These are phyloP conservation scores for Plagiodera versicolora DNA, from an alignment of 2,888 invertebrate genomes.

Conservation along the genomic window DNA sequence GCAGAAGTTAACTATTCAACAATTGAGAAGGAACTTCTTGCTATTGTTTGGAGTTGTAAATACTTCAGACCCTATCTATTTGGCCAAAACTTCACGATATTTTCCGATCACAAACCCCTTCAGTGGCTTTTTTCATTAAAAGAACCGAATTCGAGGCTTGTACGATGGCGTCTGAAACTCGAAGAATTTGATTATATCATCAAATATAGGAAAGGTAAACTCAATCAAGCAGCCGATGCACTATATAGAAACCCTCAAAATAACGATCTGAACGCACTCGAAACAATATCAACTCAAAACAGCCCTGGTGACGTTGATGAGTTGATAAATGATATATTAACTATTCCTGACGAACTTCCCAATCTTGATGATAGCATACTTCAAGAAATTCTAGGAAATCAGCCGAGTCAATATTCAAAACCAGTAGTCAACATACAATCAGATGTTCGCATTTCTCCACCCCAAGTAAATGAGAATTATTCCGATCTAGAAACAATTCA, in stretches of 20 bases:
- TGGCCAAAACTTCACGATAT: slow-evolving; percentile 9
- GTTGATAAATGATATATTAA: neutral
- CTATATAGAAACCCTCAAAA: slow-evolving; percentile 1
- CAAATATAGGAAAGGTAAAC: slow-evolving; percentile 10
- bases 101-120: slow-evolving; percentile 33
- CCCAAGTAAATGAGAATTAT: neutral
- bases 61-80: slow-evolving; percentile 15
- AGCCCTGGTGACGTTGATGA: slow-evolving; percentile 3
- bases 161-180: slow-evolving; percentile 6
- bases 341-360: neutral
- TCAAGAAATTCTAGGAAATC: neutral
- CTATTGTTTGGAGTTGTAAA: slow-evolving; percentile 19
- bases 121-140: slow-evolving; percentile 4
- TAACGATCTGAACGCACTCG: slow-evolving; percentile 7
- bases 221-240: slow-evolving; percentile 10
- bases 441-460: neutral
- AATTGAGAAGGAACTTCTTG: slow-evolving; percentile 17
- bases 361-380: neutral
- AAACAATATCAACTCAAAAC: neutral
- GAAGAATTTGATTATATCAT: slow-evolving; percentile 12
- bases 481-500: slow-evolving; percentile 1
- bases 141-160: slow-evolving; percentile 5
- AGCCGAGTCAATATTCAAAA: neutral
- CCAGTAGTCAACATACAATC: neutral
- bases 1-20: slow-evolving; percentile 18